Percentiles rank a stretch among this genome's conserved stretches.
Conservation (phyloP, 2,888 invertebrate genomes). For the Achlya flavicornis region DNA sequence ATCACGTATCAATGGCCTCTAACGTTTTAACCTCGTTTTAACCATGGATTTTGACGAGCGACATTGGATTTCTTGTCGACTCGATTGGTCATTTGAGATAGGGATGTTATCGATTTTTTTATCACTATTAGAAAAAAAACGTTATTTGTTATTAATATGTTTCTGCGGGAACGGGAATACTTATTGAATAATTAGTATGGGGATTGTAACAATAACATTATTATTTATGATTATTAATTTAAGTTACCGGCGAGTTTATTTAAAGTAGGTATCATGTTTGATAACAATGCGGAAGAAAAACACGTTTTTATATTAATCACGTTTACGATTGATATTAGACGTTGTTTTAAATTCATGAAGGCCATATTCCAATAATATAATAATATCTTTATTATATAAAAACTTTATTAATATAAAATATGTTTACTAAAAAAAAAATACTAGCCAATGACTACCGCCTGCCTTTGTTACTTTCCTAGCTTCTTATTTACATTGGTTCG, state of each 20-base stretch:
- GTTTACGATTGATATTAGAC: not conserved
- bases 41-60: not conserved
- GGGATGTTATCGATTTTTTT: not conserved
- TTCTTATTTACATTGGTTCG: not conserved
- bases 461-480: not conserved
- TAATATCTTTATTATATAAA: too few species aligned
- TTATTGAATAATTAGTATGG: not conserved
- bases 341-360: not conserved
- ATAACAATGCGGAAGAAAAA: not conserved
- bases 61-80: not conserved
- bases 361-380: too few species aligned
- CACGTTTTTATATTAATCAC: not conserved
- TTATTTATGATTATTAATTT: not conserved
- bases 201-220: not conserved
- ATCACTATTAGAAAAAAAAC: not conserved
- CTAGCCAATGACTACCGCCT: not conserved
- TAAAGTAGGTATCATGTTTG: not conserved
- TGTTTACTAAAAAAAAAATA: too few species aligned
- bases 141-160: not conserved
- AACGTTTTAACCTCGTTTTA: not conserved
- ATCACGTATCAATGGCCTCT: not conserved
- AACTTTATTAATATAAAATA: too few species aligned
- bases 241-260: too few species aligned
- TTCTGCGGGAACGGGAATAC: not conserved
- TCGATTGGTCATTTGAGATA: slow-evolving; percentile 3